Conservation (phyloP, 1,140 invertebrate genomes). For the Sitobion miscanthi region DNA sequence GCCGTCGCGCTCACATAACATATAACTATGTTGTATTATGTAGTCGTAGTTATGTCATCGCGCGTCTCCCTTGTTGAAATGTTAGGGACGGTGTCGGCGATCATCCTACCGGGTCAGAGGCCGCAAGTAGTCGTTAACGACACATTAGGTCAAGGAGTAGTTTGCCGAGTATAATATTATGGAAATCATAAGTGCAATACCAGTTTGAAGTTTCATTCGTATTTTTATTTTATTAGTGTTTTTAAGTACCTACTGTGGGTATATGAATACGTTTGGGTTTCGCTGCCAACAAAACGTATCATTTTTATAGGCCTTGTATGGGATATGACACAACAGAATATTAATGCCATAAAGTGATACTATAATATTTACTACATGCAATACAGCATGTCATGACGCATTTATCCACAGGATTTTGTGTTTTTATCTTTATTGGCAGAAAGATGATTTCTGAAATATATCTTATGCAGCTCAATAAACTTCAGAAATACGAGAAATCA, state of each 20-base stretch:
- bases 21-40: not conserved
- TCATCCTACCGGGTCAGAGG: conserved; percentile 7
- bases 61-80: not conserved
- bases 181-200: not conserved
- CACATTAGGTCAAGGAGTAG: conserved; percentile 32
- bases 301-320: not conserved
- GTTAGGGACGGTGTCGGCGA: not conserved
- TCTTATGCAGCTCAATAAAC: not conserved
- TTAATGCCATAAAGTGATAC: not conserved
- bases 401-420: not conserved
- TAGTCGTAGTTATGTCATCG: not conserved
- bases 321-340: not conserved
- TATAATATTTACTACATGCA: not conserved
- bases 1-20: not conserved
- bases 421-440: not conserved
- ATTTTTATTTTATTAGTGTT: not conserved
- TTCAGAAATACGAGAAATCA: not conserved
- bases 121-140: conserved; percentile 5
- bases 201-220: conserved; percentile 37
- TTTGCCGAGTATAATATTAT: not conserved
- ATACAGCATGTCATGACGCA: not conserved
- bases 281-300: not conserved
- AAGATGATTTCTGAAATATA: not conserved
- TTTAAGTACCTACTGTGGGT: not conserved
- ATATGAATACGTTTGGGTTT: not conserved